Conservation (phyloP, 23 tunicate species). For the Trididemnum nubilum region DNA sequence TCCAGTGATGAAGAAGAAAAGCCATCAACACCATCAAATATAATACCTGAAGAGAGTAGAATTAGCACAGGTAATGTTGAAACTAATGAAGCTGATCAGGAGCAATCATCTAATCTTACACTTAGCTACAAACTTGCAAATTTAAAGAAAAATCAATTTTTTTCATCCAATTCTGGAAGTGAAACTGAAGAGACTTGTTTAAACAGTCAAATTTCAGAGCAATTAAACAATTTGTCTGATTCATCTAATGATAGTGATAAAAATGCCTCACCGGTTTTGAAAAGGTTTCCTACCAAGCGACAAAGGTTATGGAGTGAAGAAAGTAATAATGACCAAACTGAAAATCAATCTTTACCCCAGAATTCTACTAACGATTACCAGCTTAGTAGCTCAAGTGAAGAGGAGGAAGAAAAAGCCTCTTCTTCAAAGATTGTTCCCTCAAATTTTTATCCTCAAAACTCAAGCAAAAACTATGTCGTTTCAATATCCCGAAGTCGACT, state of each 20-base stretch:
- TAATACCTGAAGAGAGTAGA: no score
- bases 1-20: background rate
- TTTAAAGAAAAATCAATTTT: background rate
- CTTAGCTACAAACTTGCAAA: background rate
- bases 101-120: background rate
- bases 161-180: background rate
- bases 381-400: slow-evolving; percentile 37
- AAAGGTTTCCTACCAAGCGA: background rate
- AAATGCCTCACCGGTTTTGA: slow-evolving; percentile 18
- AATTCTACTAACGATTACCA: slow-evolving; percentile 2
- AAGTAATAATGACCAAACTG: background rate
- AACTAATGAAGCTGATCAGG: background rate
- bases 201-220: background rate
- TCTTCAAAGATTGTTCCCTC: background rate
- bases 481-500: background rate
- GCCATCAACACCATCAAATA: no score
- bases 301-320: slow-evolving; percentile 20
- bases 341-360: background rate
- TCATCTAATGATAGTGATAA: slow-evolving; percentile 10
- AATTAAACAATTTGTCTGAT: background rate
- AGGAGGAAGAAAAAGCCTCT: background rate
- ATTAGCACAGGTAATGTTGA: no score
- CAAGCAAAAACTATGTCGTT: slow-evolving; percentile 24
- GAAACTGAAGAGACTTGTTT: background rate
- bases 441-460: background rate